Percentiles rank a stretch among this genome's conserved stretches.
These are phyloP conservation scores for Pectinophora gossypiella DNA, from an alignment of 1,140 invertebrate species.

Conservation along the genomic window DNA sequence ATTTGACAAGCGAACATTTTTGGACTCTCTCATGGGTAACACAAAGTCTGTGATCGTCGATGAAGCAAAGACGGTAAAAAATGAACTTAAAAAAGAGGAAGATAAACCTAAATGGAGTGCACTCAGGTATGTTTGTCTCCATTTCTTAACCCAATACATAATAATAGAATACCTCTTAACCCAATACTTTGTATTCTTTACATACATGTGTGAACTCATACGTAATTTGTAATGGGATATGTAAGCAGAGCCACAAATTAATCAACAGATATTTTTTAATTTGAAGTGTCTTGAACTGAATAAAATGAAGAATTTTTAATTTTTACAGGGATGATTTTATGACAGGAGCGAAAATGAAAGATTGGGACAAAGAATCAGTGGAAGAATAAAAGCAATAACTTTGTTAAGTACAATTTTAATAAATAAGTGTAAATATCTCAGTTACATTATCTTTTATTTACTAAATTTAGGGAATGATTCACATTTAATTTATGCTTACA, in stretches of 20 bases:
- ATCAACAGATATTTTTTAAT: too few species aligned
- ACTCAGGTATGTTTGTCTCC: constrained; percentile 64
- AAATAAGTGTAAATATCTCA: constrained; percentile 25
- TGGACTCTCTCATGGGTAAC: constrained; percentile 87
- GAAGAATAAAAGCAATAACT: constrained; percentile 48
- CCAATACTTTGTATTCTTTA: too few species aligned
- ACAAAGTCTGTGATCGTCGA: constrained; percentile 79
- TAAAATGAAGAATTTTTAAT: too few species aligned
- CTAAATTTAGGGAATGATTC: background rate
- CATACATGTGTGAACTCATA: too few species aligned
- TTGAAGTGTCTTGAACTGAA: too few species aligned
- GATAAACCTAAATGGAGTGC: constrained; percentile 75
- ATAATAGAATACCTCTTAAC: too few species aligned
- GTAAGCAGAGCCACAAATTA: too few species aligned
- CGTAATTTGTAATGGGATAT: too few species aligned
- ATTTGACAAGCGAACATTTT: constrained; percentile 87
- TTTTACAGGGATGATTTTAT: constrained; percentile 89
- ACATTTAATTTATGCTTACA: background rate
- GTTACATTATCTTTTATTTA: constrained; percentile 14
- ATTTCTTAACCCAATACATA: too few species aligned
- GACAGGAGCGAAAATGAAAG: constrained; percentile 91
- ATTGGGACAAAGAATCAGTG: constrained; percentile 88
- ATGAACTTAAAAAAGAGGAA: constrained; percentile 63
- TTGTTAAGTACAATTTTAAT: constrained; percentile 9
- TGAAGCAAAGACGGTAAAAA: constrained; percentile 63